A percentile compares a stretch with the other conserved stretches of the same genome.
Conservation (phyloP, 2,888 invertebrate species). For the Folsomia candida region DNA sequence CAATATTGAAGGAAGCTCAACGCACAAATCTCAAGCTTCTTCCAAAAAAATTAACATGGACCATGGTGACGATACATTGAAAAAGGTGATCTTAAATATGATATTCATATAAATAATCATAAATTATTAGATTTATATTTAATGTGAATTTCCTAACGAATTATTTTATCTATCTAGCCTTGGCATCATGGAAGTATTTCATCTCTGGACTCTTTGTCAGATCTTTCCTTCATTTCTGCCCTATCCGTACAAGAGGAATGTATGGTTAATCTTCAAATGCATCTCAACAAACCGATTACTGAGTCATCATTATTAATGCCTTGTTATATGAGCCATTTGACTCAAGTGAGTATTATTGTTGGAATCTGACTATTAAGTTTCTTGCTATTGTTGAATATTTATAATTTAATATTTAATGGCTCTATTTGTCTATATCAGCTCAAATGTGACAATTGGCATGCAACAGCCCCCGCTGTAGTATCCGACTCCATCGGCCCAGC, state of each 20-base stretch:
- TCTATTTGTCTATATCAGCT: constrained; percentile 25
- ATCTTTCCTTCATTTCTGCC: constrained; percentile 68
- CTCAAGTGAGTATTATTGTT: constrained; percentile 61
- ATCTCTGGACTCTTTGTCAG: constrained; percentile 49
- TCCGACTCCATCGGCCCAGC: constrained; percentile 48
- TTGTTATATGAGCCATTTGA: constrained; percentile 87
- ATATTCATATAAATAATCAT: too few relatives aligned
- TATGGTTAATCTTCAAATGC: constrained; percentile 88
- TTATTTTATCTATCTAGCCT: constrained; percentile 12
- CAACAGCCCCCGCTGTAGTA: constrained; percentile 44
- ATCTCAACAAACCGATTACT: constrained; percentile 85
- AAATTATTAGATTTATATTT: neutral
- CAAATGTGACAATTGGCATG: constrained; percentile 50
- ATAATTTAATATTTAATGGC: too few relatives aligned
- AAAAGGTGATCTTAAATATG: neutral
- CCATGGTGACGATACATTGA: neutral
- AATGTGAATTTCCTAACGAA: neutral
- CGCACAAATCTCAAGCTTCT: neutral
- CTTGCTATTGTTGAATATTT: neutral
- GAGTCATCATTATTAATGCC: constrained; percentile 93
- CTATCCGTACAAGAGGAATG: constrained; percentile 91
- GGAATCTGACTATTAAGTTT: neutral
- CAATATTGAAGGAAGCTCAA: neutral
- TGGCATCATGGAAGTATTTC: constrained; percentile 47
- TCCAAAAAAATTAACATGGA: neutral